Conservation (phyloP, 2,888 invertebrate genomes). For the Drosophila mercatorum region DNA sequence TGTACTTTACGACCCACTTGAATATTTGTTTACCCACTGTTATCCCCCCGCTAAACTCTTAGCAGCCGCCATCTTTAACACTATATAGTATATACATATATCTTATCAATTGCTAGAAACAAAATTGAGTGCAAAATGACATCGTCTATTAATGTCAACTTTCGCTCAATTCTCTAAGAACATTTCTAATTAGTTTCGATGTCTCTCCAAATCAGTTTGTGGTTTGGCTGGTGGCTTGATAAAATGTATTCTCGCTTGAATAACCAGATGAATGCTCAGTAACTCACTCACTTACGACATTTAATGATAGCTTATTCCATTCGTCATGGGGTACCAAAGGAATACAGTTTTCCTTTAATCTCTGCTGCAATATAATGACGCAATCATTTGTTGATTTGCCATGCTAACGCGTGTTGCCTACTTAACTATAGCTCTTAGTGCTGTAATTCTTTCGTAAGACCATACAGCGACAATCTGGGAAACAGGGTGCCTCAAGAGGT, state of each 20-base stretch:
- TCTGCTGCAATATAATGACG: background rate
- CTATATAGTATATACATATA: too few relatives aligned
- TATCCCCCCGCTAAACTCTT: too few relatives aligned
- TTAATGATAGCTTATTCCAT: background rate
- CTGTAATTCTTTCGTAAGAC: background rate
- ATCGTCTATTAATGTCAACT: background rate
- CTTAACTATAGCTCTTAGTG: background rate
- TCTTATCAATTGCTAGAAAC: too few relatives aligned
- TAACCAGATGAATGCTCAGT: background rate
- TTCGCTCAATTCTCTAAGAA: background rate
- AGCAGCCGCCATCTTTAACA: too few relatives aligned
- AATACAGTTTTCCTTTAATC: constrained; percentile 4
- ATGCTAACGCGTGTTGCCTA: background rate
- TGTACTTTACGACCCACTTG: too few relatives aligned
- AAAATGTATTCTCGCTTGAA: background rate
- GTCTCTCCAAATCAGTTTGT: background rate
- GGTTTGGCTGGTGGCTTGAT: background rate
- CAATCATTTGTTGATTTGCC: background rate
- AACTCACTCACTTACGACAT: too few relatives aligned
- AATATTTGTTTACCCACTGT: too few relatives aligned
- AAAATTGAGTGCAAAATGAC: too few relatives aligned
- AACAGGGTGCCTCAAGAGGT: background rate
- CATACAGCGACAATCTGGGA: background rate
- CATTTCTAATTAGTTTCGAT: background rate
- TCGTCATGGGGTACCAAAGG: background rate